Conservation (phyloP, 2,113 vertebrate genomes). For the Pelecanus crispus region DNA sequence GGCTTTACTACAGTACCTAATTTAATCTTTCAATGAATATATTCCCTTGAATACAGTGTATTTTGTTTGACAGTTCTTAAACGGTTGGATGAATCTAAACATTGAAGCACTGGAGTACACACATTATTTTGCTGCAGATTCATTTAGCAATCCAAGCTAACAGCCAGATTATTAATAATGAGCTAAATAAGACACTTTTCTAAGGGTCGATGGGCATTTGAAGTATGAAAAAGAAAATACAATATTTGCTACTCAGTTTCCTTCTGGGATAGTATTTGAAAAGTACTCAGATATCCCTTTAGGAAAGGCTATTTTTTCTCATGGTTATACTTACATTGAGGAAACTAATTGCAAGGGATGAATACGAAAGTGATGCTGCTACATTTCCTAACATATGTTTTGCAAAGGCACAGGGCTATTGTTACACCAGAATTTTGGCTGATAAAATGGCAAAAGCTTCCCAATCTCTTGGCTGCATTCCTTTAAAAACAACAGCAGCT, state of each 20-base stretch:
- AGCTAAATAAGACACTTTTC: slow-evolving; percentile 14
- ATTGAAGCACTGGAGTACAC: not conserved
- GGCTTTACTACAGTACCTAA: slow-evolving; percentile 11
- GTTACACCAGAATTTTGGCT: not conserved
- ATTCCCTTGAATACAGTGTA: slow-evolving; percentile 14
- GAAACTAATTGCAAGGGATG: not conserved
- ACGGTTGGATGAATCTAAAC: slow-evolving; percentile 33
- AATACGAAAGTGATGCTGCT: not conserved
- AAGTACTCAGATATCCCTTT: not conserved
- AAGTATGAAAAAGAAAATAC: not conserved
- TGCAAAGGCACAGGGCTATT: not conserved
- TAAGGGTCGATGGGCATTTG: not conserved
- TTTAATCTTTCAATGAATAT: slow-evolving; percentile 55
- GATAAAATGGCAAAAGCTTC: not conserved
- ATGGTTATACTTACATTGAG: not conserved
- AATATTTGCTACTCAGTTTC: not conserved
- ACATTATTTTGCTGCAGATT: slow-evolving; percentile 21
- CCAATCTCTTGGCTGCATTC: not conserved
- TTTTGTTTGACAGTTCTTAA: slow-evolving; percentile 55
- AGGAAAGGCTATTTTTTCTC: not conserved
- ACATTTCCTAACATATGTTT: not conserved
- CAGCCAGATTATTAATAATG: slow-evolving; percentile 17
- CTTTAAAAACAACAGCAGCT: not conserved
- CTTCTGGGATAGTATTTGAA: not conserved
- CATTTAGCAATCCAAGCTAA: slow-evolving; percentile 19